Conservation (phyloP, 2,797 vertebrate species). For the Molossus molossus region DNA sequence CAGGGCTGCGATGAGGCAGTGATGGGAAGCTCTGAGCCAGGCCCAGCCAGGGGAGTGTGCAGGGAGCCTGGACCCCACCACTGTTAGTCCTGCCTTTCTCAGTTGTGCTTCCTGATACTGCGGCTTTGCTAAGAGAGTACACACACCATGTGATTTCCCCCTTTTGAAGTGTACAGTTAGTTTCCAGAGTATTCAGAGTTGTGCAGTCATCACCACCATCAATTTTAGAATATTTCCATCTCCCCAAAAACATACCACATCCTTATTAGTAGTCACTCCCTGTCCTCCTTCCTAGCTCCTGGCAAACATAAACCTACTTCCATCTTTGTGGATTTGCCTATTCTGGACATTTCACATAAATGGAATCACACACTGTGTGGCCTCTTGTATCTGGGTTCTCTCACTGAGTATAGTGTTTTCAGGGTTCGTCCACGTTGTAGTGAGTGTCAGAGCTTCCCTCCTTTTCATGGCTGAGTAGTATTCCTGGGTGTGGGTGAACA, state of each 20-base stretch:
- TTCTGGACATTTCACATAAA: not conserved
- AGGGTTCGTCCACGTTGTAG: accelerated
- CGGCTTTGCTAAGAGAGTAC: not conserved
- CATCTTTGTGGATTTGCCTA: not conserved
- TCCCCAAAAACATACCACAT: not conserved
- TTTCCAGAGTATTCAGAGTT: not conserved
- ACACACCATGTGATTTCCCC: accelerated
- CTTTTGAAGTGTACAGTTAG: not conserved
- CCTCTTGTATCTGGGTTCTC: not conserved
- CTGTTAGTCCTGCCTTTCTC: not conserved
- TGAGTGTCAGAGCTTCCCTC: not conserved
- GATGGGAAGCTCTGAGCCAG: not conserved
- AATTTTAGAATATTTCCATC: not conserved
- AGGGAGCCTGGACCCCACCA: too few relatives aligned
- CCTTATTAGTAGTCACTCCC: not conserved
- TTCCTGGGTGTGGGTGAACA: accelerated
- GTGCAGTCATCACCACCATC: not conserved
- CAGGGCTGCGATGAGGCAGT: accelerated
- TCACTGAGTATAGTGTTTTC: not conserved
- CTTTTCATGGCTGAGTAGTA: accelerated
- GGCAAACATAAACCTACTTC: accelerated
- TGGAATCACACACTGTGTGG: not conserved
- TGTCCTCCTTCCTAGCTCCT: not conserved
- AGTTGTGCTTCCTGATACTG: not conserved
- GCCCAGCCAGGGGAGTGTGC: not conserved